Evolutionary conservation across 2,888 invertebrate genomes (phyloP).

Genomic region (Octonoba sinensis): DNA sequence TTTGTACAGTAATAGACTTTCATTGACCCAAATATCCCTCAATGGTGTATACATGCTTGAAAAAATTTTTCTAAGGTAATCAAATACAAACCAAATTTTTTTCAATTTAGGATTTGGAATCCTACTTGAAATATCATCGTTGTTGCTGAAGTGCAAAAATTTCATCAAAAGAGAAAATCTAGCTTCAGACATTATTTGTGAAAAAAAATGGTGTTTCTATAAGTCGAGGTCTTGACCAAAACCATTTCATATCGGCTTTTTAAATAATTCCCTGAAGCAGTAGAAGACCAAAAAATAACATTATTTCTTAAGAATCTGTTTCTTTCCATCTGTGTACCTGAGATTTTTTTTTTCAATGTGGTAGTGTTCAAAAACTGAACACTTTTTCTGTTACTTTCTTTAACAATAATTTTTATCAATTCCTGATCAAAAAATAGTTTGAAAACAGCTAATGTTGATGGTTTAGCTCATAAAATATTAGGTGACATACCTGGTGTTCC

Average conservation of each 20-base stretch:
- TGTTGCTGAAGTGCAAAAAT: constrained; percentile 31
- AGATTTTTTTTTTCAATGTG: constrained; percentile 8
- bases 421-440: constrained; percentile 5
- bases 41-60: not conserved
- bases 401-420: constrained; percentile 4
- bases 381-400: constrained; percentile 5
- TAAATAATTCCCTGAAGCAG: constrained; percentile 18
- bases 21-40: not conserved
- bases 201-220: constrained; percentile 11
- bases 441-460: constrained; percentile 14
- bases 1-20: not conserved
- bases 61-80: too few species aligned
- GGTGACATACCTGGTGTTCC: constrained; percentile 7
- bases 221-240: constrained; percentile 4
- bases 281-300: constrained; percentile 10
- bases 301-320: constrained; percentile 4
- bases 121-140: not conserved
- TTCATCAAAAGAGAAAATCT: constrained; percentile 16
- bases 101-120: constrained; percentile 3
- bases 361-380: constrained; percentile 6
- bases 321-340: constrained; percentile 10
- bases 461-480: constrained; percentile 8
- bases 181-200: constrained; percentile 6
- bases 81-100: constrained; percentile 31
- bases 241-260: constrained; percentile 22